These are phyloP conservation scores for Barypeithes pellucidus DNA, from an alignment of 2,888 invertebrate species.

Conservation along the genomic window DNA sequence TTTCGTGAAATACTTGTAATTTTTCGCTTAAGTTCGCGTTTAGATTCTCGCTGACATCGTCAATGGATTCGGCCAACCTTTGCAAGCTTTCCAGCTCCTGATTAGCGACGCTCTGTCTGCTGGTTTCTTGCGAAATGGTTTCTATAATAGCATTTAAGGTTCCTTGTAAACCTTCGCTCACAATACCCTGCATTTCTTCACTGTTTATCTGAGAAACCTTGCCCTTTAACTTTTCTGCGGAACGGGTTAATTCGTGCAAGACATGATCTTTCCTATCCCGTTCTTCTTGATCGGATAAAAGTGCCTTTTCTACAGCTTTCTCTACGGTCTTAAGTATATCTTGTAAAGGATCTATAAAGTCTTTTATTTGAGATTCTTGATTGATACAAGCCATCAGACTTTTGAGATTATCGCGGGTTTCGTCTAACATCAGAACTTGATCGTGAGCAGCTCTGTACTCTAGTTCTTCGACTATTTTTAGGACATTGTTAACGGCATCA, in stretches of 20 bases:
- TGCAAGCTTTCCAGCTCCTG: constrained; percentile 60
- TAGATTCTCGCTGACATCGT: constrained; percentile 55
- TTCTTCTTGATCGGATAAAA: constrained; percentile 54
- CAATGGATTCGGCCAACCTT: constrained; percentile 60
- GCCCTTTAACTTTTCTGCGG: constrained; percentile 34
- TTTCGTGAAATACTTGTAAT: constrained; percentile 58
- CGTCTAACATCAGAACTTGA: constrained; percentile 54
- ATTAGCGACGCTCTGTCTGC: constrained; percentile 52
- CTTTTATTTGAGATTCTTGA: constrained; percentile 68
- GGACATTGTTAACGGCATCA: constrained; percentile 62
- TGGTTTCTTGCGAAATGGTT: constrained; percentile 49
- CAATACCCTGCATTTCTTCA: constrained; percentile 51
- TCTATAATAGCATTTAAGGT: constrained; percentile 62
- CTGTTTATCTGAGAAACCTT: constrained; percentile 53
- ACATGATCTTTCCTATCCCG: constrained; percentile 50
- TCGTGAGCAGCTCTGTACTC: constrained; percentile 49
- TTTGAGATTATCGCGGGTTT: constrained; percentile 57
- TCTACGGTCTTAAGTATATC: constrained; percentile 64
- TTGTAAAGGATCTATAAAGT: constrained; percentile 68
- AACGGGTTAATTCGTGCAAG: constrained; percentile 31
- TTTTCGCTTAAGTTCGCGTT: constrained; percentile 58
- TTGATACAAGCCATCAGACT: constrained; percentile 65
- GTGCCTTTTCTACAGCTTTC: constrained; percentile 61
- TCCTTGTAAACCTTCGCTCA: constrained; percentile 63
- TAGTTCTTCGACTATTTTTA: constrained; percentile 59